Base-by-base conservation (phyloP, 2,888 invertebrate genomes). In the Tenthredo scrophulariae region DNA sequence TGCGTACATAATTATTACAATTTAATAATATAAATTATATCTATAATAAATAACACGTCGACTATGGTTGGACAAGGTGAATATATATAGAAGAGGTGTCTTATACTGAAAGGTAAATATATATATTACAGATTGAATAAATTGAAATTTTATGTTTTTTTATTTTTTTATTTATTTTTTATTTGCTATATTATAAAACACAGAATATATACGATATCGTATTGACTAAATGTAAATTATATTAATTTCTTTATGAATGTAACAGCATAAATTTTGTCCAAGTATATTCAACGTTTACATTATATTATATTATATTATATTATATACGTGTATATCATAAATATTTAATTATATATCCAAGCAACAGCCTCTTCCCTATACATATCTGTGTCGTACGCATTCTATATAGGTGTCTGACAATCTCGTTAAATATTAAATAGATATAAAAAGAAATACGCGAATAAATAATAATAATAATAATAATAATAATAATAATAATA, bases 321-420 rank as follows among this genome's bases (percentile, higher is more conserved):
- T 65, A 83, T 29, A 70, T 84, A 85, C 87, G 80, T 86, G 84
- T 86, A 89, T 75, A 46, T 40, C 46, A 46, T 46, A 18, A 75
- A 75, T 75, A 75, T 75, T 75, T 40, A 85, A 70, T 85, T 87
- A 84, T 84, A 85, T 87, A 87, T 88, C 87, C 86, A 85, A 89
- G 89, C 89, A 90, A 90, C 87, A 88, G 87, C 86, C 89, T 91
- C 89, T 90, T 90, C 89, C 89, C 89, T 89, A 89, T 88, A 91
- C 90, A 91, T 91, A 90, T 89, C 85, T 91, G 90, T 90, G 88
- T 89, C 87, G 84, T 89, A 89, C 86, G 88, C 85, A 87, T 88
- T 67, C 67, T 67, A 54, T 67, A 54, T 54, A 67, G 67, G 67
- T 67, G 67, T 67, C 67, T 67, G 67, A 67, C 67, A 67, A 67